These are phyloP conservation scores for Torymus texanus DNA, from an alignment of 2,888 invertebrate species.

Conservation along the genomic window DNA sequence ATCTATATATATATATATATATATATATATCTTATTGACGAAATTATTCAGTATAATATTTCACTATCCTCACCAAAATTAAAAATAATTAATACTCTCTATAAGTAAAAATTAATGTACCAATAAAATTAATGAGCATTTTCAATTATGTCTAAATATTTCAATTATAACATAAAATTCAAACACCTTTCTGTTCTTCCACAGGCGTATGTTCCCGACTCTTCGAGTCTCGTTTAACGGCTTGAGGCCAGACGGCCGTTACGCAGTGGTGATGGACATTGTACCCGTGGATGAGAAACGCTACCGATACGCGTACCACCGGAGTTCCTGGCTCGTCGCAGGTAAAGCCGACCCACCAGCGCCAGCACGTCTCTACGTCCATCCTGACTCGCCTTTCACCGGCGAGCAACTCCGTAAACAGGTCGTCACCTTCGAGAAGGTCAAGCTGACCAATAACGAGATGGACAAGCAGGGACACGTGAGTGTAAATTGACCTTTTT, in stretches of 20 bases:
- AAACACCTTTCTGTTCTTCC: no score
- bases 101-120: no score
- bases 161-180: no score
- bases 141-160: no score
- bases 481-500: constrained; percentile 69
- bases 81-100: no score
- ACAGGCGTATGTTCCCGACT: constrained; percentile 98
- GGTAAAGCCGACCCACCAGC: constrained; percentile 98
- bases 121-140: no score
- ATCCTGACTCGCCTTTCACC: constrained; percentile 97
- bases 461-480: constrained; percentile 97
- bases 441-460: constrained; percentile 98
- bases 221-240: constrained; percentile 95
- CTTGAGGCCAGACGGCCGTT: constrained; percentile 87
- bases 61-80: no score
- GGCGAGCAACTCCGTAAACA: constrained; percentile 97
- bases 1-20: no score
- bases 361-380: constrained; percentile 93
- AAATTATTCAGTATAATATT: no score
- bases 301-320: constrained; percentile 98
- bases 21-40: no score
- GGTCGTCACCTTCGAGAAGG: constrained; percentile 98
- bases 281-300: constrained; percentile 97
- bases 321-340: constrained; percentile 98
- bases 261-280: constrained; percentile 96